Percentiles rank a stretch among this genome's conserved stretches.
phyloP scores from a whole-genome alignment of 1,140 invertebrate genomes.

The Prorops nasuta region DNA sequence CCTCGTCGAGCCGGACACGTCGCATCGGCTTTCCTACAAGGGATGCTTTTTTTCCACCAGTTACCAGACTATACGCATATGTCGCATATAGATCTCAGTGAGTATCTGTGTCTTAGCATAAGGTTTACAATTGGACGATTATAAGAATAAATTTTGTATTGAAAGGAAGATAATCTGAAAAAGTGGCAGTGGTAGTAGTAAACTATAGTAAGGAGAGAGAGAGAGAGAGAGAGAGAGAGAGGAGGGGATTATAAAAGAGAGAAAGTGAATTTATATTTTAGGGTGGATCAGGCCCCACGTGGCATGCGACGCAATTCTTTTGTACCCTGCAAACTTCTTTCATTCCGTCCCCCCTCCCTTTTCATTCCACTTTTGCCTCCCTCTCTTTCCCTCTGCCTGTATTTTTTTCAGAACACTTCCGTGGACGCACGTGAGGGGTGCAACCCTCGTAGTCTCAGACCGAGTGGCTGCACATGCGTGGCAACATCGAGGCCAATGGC shows the following conservation, averaged over 20 bases:
- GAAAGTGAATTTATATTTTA: background rate
- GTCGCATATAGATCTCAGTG: too few species aligned
- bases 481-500: slow-evolving; percentile 27
- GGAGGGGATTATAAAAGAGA: background rate
- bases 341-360: slow-evolving; percentile 8
- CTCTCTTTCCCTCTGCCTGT: slow-evolving; percentile 5
- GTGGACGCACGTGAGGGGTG: slow-evolving; percentile 42
- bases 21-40: too few species aligned
- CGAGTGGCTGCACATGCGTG: slow-evolving; percentile 43
- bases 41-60: too few species aligned
- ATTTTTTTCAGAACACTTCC: slow-evolving; percentile 1
- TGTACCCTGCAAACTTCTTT: slow-evolving; percentile 29
- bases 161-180: slow-evolving; percentile 1
- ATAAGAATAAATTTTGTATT: too few species aligned
- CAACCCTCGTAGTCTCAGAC: slow-evolving; percentile 37
- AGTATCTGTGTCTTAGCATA: too few species aligned
- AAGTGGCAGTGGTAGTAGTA: background rate
- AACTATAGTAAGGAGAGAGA: slow-evolving; percentile 1
- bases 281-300: slow-evolving; percentile 17
- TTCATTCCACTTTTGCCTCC: background rate
- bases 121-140: too few species aligned
- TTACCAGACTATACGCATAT: too few species aligned
- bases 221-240: slow-evolving; percentile 2
- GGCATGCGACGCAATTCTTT: slow-evolving; percentile 46
- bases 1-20: too few species aligned